phyloP scores from a whole-genome alignment of 2,113 vertebrate species.

The Erythrolamprus reginae region DNA sequence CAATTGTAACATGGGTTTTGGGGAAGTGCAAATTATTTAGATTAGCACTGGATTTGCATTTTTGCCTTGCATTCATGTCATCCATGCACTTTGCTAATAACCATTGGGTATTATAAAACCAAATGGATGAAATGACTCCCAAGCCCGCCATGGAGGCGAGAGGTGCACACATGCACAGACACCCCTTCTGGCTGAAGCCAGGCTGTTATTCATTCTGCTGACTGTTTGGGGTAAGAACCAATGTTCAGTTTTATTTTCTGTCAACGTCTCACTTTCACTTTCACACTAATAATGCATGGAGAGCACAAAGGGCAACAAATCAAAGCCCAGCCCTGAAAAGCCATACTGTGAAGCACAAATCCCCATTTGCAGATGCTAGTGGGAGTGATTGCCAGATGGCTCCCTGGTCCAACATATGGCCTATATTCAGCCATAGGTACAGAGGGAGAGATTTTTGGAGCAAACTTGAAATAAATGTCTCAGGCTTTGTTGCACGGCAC shows the following conservation, averaged over 20 bases:
- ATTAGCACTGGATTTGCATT: not conserved
- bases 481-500: conserved; percentile 17
- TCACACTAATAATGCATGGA: conserved; percentile 4
- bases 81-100: not conserved
- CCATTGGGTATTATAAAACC: not conserved
- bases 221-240: conserved; percentile 2
- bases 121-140: not conserved
- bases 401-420: conserved; percentile 24
- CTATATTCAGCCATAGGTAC: conserved; percentile 22
- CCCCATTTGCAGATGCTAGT: conserved; percentile 34
- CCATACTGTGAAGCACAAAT: conserved; percentile 18
- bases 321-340: conserved; percentile 23
- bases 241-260: conserved; percentile 18
- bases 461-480: conserved; percentile 3
- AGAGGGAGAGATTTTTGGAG: conserved; percentile 5
- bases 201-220: conserved; percentile 2
- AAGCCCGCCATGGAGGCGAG: not conserved
- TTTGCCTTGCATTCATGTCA: not conserved
- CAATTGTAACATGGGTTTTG: not conserved
- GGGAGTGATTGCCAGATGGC: conserved; percentile 32
- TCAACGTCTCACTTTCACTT: conserved; percentile 19
- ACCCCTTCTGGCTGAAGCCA: not conserved
- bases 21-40: not conserved
- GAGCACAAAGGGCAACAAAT: conserved; percentile 33
- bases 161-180: not conserved